Base-by-base conservation (phyloP, 2,888 invertebrate genomes). In the Drosophila neonasuta region DNA sequence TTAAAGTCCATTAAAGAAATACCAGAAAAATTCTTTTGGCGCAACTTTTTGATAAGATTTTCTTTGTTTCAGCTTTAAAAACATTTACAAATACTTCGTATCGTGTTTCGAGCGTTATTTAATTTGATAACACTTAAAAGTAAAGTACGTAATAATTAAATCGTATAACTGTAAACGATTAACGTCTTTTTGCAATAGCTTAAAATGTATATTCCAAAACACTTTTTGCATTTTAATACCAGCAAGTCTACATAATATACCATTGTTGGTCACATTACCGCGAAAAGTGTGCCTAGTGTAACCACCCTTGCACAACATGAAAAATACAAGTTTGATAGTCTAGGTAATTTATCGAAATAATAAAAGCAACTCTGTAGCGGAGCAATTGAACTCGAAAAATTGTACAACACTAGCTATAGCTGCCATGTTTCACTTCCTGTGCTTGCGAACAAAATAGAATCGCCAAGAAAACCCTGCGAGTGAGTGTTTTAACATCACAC, bases 401-500 rank as follows among this genome's bases (percentile, higher is more conserved):
- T 75, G 20, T 74, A 71, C 76, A 83, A 49, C 73, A 70, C 79
- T 83, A 52, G 54, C 17, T 34, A 50, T 75, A 71, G 81, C 80
- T 84, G 80, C 85, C 85, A 80, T 84, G 84, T 82, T 85, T 78
- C 69, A 83, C 86, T 83, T 83, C 83, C 83, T 79, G 80, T 83
- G 86, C 87, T 83, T 77, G 86, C 87, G 88, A 88, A 90, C 80
- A 89, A 90, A 80, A 87, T 81, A 87, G 63, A 87, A 83, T 85
- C 80, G 78, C 80, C 72, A 78, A 86, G 73, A 83, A 86, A 86
- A 74, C 83, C 86, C 79, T 94, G 94, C 94, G 94, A 94, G 94
- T 94, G 93, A 93, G 80, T 80, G 80, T 77, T 93, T 93, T 93
- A 90, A 90, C 90, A 89, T 90, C 90, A 89, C 86, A 93, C 93